A percentile compares a stretch with the other conserved stretches of the same genome.
Conservation (phyloP, 2,888 invertebrate species). For the Oligia strigilis region DNA sequence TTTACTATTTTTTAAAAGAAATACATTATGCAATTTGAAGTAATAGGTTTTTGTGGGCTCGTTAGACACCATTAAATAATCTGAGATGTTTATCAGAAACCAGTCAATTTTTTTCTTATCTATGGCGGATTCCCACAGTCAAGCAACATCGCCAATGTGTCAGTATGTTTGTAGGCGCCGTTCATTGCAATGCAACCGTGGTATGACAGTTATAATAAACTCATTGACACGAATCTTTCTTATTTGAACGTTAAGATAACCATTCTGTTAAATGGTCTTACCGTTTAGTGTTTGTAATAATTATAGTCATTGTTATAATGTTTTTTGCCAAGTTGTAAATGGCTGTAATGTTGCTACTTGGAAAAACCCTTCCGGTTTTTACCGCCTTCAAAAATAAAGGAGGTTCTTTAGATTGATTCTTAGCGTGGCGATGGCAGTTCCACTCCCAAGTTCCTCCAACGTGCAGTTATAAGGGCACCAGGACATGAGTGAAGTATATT, state of each 20-base stretch:
- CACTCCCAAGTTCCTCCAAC: neutral
- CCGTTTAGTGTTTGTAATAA: constrained; percentile 22
- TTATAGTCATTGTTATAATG: constrained; percentile 8
- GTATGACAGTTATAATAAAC: neutral
- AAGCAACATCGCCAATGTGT: constrained; percentile 33
- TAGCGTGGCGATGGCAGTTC: neutral
- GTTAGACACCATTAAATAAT: too few species aligned
- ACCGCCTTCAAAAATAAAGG: too few species aligned
- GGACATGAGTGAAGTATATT: neutral
- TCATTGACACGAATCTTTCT: constrained; percentile 34
- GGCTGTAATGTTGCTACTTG: neutral
- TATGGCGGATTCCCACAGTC: constrained; percentile 30
- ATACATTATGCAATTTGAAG: too few species aligned
- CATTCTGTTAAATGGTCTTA: constrained; percentile 14
- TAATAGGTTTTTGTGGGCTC: too few species aligned
- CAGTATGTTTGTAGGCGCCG: constrained; percentile 42
- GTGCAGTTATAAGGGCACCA: neutral
- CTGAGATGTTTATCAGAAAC: too few species aligned
- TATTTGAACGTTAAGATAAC: constrained; percentile 31
- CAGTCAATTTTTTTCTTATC: neutral
- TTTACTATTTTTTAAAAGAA: too few species aligned
- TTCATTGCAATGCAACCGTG: constrained; percentile 9
- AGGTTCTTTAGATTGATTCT: neutral
- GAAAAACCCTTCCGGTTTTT: neutral
- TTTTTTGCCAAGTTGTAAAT: constrained; percentile 1